phyloP scores from a whole-genome alignment of 2,797 vertebrate species.

The Bovichtus variegatus region DNA sequence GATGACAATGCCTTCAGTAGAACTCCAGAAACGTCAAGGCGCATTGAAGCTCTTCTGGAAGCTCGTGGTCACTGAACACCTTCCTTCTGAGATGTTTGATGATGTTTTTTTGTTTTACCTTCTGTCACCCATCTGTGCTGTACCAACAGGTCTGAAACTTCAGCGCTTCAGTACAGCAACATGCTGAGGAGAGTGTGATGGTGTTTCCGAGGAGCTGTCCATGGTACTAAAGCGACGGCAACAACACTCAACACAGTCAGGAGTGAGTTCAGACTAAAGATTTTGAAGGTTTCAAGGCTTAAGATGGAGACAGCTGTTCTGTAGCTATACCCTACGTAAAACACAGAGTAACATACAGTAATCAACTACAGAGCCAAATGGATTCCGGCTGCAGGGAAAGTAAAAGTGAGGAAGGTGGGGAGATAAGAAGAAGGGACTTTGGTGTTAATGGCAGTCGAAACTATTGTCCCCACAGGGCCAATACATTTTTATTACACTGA shows the following conservation, averaged over 20 bases:
- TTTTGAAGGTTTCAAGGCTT: not conserved
- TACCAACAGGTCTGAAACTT: not conserved
- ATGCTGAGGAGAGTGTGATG: not conserved
- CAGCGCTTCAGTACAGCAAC: not conserved
- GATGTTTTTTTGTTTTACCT: too few relatives aligned
- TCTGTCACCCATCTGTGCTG: not conserved
- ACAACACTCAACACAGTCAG: not conserved
- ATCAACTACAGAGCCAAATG: not conserved
- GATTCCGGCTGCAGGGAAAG: not conserved
- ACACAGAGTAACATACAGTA: not conserved
- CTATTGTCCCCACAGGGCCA: constrained; percentile 12
- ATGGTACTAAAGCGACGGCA: constrained; percentile 4
- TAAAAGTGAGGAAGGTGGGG: not conserved
- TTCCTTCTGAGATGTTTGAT: too few relatives aligned
- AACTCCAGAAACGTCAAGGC: not conserved
- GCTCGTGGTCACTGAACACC: not conserved
- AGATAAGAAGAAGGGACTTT: not conserved
- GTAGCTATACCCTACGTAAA: not conserved
- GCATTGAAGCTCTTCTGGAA: not conserved
- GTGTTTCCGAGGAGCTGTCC: constrained; percentile 33
- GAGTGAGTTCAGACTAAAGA: not conserved
- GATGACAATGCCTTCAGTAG: too few relatives aligned
- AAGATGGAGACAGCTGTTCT: not conserved
- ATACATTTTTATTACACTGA: constrained; percentile 22
- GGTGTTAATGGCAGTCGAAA: constrained; percentile 14